Evolutionary conservation across 2,888 invertebrate species (phyloP), one percentile per base, ranked within the genome.

Genomic region (Hipparchia semele): DNA sequence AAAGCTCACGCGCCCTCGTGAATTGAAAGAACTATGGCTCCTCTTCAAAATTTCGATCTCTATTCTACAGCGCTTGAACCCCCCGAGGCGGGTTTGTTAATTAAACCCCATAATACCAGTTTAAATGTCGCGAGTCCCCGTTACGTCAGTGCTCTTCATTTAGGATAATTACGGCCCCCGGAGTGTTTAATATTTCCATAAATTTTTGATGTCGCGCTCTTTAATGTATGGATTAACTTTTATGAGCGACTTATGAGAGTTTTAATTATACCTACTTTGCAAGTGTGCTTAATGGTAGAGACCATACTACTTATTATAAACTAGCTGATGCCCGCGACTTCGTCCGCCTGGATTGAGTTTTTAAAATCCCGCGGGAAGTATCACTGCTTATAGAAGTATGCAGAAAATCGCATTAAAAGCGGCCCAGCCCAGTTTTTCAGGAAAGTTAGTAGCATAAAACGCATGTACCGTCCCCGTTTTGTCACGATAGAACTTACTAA

Each of bases 171-270:
- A 76, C 68, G 58, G 59, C 13, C 59, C 53, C 54, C 58, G 33
- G 70, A 49, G 54, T 71, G 72, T 62, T 76, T 75, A 75, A 75
- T 73, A 70, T 73, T 73, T 69, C 70, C 73, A 70, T 76, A 72
- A 73, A 74, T 76, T 74, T 71, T 76, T 76, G 70, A 76, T 69
- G 71, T 71, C 60, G 59, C 68, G 62, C 73, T 68, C 73, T 71
- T 70, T 54, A 73, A 72, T 69, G 74, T 68, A 66, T 58, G 67
- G 67, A 75, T 75, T 75, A 74, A 68, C 60, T 72, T 73, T 74
- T 75, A 75, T 65, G 72, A 56, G 9, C 59, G 70, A 58, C 70
- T 68, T 68, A 68, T 60, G 70, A 60, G 58, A 72, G 62, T 23
- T 60, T 75, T 74, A 72, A 68, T 56, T 65, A 62, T 56, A 66